Evolutionary conservation across 2,888 invertebrate genomes (phyloP).

Genomic region (Ormia ochracea): DNA sequence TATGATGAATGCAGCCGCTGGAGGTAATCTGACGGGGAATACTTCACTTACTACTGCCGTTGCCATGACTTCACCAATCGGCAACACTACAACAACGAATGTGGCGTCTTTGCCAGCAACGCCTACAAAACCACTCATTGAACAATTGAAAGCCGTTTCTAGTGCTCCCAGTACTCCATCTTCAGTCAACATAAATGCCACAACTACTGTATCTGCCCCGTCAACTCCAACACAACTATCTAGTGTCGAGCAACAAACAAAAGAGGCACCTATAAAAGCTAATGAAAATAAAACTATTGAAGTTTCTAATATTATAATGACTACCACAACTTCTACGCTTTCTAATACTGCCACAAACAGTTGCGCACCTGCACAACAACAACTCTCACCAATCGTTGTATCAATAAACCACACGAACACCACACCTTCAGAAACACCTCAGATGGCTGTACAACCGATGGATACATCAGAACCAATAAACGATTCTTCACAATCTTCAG

Average conservation of each 20-base stretch:
- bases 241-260: conserved; percentile 1
- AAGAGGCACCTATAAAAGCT: conserved; percentile 57
- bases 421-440: conserved; percentile 28
- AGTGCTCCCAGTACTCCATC: conserved; percentile 57
- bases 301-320: conserved; percentile 7
- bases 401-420: conserved; percentile 28
- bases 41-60: conserved; percentile 55
- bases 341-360: not conserved
- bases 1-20: conserved; percentile 71
- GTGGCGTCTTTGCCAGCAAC: conserved; percentile 67
- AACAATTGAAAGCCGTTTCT: conserved; percentile 50
- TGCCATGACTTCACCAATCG: conserved; percentile 63
- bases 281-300: conserved; percentile 52
- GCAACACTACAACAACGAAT: conserved; percentile 40
- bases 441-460: conserved; percentile 47
- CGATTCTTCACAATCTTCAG: conserved; percentile 60
- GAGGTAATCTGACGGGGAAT: conserved; percentile 50
- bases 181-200: conserved; percentile 7
- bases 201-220: conserved; percentile 10
- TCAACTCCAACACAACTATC: conserved; percentile 21
- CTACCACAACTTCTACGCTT: conserved; percentile 14
- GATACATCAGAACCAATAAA: conserved; percentile 53
- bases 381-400: conserved; percentile 52
- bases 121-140: conserved; percentile 66
- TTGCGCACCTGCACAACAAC: conserved; percentile 1